Evolutionary conservation across 1,140 invertebrate species (phyloP), one percentile per base, ranked within the genome.

Genomic region (Geopemphigus sp.): DNA sequence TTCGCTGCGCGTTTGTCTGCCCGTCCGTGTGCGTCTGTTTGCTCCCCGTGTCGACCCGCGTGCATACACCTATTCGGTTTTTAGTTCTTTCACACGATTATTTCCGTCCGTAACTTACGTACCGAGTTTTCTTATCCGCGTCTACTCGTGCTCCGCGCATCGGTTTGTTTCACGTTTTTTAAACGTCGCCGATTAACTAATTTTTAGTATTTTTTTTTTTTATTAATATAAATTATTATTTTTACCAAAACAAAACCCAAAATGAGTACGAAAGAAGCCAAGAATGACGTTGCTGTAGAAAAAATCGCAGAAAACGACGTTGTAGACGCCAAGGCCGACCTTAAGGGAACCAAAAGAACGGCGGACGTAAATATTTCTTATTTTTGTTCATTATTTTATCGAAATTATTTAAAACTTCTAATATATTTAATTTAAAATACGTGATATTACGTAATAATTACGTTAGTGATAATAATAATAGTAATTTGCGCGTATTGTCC

Each of bases 231-330:
- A 4, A 39, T 39, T 39, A 39, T 39, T 39, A 39, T 39, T 39
- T 39, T 8, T 39, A 39, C 32, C 3, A 4, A 4, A 39, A 39
- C 32, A 80, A 68, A 29, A 76, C 84, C 88, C 70, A 81, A 90
- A 87, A 93, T 94, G 92, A 93, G 92, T 90, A 89, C 91, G 87
- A 93, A 92, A 88, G 91, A 92, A 87, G 93, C 92, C 87, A 92
- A 92, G 87, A 87, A 88, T 84, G 92, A 93, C 88, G 92, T 93
- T 85, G 91, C 90, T 82, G 91, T 93, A 80, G 92, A 93, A 86
- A 93, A 93, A 88, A 87, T 88, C 83, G 92, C 91, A 86, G 91
- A 92, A 85, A 92, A 92, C 87, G 85, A 88, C 82, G 86, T 87
- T 81, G 86, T 84, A 66, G 91, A 93, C 85, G 89, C 89, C 59